phyloP scores from a whole-genome alignment of 2,888 invertebrate species.

The Troglohyphantes excavatus region DNA sequence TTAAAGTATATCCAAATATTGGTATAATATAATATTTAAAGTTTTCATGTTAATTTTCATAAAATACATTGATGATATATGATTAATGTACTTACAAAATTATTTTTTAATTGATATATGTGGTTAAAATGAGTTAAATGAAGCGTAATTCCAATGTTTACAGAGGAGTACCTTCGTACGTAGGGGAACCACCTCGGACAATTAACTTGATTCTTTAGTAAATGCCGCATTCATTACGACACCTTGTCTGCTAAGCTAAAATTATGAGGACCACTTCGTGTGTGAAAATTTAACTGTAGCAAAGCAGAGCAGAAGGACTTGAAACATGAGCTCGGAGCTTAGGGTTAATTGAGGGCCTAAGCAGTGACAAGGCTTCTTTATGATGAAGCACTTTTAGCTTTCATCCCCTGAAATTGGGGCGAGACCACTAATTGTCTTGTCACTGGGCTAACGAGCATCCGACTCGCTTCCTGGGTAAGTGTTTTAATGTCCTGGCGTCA shows the following conservation, averaged over 20 bases:
- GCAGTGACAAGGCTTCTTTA: constrained; percentile 70
- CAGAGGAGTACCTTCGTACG: constrained; percentile 13
- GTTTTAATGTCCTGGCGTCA: constrained; percentile 52
- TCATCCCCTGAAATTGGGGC: constrained; percentile 58
- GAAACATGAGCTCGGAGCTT: constrained; percentile 72
- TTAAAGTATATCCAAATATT: too few species aligned
- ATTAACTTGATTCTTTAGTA: constrained; percentile 74
- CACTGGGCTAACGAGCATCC: constrained; percentile 68
- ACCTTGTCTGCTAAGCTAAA: constrained; percentile 75
- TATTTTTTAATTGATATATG: not conserved
- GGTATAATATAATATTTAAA: too few species aligned
- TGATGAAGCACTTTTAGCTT: constrained; percentile 75
- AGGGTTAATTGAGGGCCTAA: constrained; percentile 71
- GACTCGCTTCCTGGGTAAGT: constrained; percentile 50
- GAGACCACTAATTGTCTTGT: constrained; percentile 76
- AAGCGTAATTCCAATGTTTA: constrained; percentile 51
- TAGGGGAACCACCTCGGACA: constrained; percentile 64
- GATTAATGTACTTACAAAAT: too few species aligned
- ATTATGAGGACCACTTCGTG: constrained; percentile 69
- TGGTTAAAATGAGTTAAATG: constrained; percentile 29
- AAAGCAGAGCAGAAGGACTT: constrained; percentile 71
- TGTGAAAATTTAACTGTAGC: constrained; percentile 63
- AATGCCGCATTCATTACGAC: constrained; percentile 74
- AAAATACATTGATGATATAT: too few species aligned
- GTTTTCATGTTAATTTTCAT: too few species aligned